A percentile compares a stretch with the other conserved stretches of the same genome.
phyloP scores from a whole-genome alignment of 2,888 invertebrate genomes.

The Villa cingulata region DNA sequence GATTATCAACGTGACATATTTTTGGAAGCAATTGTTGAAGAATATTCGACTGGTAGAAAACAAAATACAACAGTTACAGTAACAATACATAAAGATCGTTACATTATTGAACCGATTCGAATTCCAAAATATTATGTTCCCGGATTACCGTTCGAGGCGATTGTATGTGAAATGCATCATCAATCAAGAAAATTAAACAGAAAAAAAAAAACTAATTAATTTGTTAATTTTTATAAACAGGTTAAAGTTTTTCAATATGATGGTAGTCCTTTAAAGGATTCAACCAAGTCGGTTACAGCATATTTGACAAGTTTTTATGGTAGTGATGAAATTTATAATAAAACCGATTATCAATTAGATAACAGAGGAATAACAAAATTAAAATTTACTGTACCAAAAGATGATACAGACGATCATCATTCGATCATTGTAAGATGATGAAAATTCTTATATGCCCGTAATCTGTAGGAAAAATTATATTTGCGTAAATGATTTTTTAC shows the following conservation, averaged over 20 bases:
- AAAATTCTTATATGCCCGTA: too few species aligned
- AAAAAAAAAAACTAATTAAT: too few species aligned
- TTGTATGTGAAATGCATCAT: slow-evolving; percentile 22
- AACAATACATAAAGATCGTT: slow-evolving; percentile 63
- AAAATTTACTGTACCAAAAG: slow-evolving; percentile 30
- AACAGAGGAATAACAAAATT: slow-evolving; percentile 28
- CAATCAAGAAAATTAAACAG: background rate
- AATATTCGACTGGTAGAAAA: slow-evolving; percentile 65
- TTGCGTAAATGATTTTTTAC: too few species aligned
- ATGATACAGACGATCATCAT: slow-evolving; percentile 29
- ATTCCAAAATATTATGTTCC: slow-evolving; percentile 88
- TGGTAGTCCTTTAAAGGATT: slow-evolving; percentile 48
- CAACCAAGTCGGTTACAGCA: slow-evolving; percentile 41
- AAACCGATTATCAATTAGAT: slow-evolving; percentile 25
- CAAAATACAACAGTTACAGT: slow-evolving; percentile 71
- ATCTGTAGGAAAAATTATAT: too few species aligned
- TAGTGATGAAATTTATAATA: slow-evolving; percentile 32
- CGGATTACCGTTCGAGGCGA: slow-evolving; percentile 54
- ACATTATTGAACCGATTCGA: slow-evolving; percentile 65
- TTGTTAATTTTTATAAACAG: slow-evolving; percentile 27
- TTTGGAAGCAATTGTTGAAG: slow-evolving; percentile 83
- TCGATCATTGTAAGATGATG: slow-evolving; percentile 27
- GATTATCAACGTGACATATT: slow-evolving; percentile 63
- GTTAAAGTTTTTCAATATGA: slow-evolving; percentile 61
- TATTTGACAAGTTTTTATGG: slow-evolving; percentile 31